Evolutionary conservation across 2,113 vertebrate genomes (phyloP).

Genomic region (Daubentonia madagascariensis): DNA sequence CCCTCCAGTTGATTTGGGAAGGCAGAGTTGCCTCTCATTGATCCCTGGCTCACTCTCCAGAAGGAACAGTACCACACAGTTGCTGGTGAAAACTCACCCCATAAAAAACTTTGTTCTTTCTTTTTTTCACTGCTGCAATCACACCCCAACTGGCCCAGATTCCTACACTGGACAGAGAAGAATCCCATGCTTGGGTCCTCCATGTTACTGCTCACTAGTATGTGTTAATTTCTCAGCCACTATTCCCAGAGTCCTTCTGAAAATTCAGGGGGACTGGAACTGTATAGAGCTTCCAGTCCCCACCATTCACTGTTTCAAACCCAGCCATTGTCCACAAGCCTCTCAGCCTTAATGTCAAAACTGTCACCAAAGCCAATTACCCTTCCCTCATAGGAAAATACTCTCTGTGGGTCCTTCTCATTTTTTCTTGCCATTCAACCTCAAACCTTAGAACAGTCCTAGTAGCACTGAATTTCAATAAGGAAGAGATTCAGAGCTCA

Average conservation of each 20-base stretch:
- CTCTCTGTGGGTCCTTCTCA: neutral
- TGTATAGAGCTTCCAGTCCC: neutral
- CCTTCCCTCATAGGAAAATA: neutral
- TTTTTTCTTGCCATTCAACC: neutral
- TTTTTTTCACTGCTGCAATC: neutral
- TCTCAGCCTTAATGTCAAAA: neutral
- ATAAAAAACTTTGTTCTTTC: neutral
- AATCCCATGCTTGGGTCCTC: fast-evolving
- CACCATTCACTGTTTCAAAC: neutral
- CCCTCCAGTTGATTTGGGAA: neutral
- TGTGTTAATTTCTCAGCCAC: neutral
- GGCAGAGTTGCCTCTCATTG: neutral
- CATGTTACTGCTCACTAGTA: neutral
- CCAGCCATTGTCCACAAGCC: neutral
- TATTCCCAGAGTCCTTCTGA: neutral
- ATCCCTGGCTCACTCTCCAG: neutral
- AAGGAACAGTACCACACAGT: neutral
- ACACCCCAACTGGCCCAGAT: neutral
- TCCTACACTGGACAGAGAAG: neutral
- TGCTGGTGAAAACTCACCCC: neutral
- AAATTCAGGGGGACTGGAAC: neutral
- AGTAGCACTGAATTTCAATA: neutral
- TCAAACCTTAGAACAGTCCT: neutral
- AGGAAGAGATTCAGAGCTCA: neutral
- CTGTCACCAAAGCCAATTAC: neutral